Base-by-base conservation (phyloP, 64 coral and sea anemone species). In the Montipora efflorescens region DNA sequence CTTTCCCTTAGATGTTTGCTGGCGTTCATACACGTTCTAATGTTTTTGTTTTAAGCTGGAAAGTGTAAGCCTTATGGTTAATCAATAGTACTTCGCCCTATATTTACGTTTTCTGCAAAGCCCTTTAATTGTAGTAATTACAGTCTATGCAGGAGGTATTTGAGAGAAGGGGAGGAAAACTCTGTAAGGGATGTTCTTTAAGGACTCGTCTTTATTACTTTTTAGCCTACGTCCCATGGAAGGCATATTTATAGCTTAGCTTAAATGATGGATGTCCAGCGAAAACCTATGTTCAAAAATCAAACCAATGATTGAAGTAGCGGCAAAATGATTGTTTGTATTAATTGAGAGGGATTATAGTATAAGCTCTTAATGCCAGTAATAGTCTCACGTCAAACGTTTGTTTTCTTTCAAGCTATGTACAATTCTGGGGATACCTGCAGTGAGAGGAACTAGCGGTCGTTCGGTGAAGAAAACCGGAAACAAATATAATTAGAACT, bases 271-370 rank as follows among this genome's bases (percentile, higher is more conserved):
- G 46, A 45, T 76, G 74, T 46, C 36, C 21, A 47, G 61, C 13
- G 9, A 15, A 64, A 64, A 12, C 9, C 9, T 64, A 16, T 12
- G 13, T 76, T 76, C 74, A 14, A 76, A 46, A 5, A 45, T 14
- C 23, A 14, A 45, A 19, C 0, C 15, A 14, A 45, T 45, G 36
- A 36, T 36, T 36, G 36, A 77, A 77, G 15, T n/a, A 0, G 44
- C 18, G 48, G 46, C 11, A 14, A 48, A 15, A 0, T 78, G 76
- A 78, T 78, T 50, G 15, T 19, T 78, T 78, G 13, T 50, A 84
- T 84, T 84, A 84, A 84, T 84, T 84, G 50, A 12, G 59, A 84
- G 44, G 81, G 81, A 84, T 84, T 67, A 84, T 7, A 47, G 36
- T 21, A 68, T 84, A 46, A 68, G 61, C 81, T 84, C 22, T 6